Conservation (phyloP, 2,888 invertebrate species). For the Tupiocoris notatus region DNA sequence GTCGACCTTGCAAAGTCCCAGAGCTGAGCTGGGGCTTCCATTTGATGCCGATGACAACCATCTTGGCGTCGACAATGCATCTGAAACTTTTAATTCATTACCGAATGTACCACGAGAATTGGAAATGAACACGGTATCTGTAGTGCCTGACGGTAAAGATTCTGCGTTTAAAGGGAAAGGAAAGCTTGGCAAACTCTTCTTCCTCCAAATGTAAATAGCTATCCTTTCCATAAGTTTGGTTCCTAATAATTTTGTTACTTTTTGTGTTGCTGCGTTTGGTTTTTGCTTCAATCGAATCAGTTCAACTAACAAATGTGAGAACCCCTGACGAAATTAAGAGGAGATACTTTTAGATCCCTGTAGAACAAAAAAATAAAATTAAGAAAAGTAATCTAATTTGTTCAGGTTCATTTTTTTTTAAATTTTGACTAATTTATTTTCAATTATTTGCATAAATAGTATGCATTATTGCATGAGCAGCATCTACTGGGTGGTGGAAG, state of each 20-base stretch:
- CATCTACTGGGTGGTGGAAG: too few relatives aligned
- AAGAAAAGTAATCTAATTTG: too few relatives aligned
- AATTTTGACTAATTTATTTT: too few relatives aligned
- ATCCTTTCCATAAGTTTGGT: not conserved
- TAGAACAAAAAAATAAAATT: too few relatives aligned
- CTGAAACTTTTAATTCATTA: constrained; percentile 41
- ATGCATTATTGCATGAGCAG: too few relatives aligned
- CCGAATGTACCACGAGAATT: constrained; percentile 54
- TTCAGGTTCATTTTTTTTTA: too few relatives aligned
- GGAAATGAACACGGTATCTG: constrained; percentile 76
- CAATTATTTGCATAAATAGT: too few relatives aligned
- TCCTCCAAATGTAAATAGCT: constrained; percentile 16
- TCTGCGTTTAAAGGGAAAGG: constrained; percentile 11
- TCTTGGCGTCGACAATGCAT: constrained; percentile 40
- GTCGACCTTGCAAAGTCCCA: constrained; percentile 21
- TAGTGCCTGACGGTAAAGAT: constrained; percentile 71
- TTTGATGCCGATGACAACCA: constrained; percentile 36
- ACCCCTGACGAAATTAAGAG: too few relatives aligned
- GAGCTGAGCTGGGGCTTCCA: constrained; percentile 19
- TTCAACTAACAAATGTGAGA: too few relatives aligned
- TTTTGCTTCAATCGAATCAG: too few relatives aligned
- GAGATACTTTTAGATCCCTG: too few relatives aligned
- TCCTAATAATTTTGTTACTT: not conserved
- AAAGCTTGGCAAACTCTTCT: constrained; percentile 24
- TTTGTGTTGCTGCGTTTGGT: too few relatives aligned